These are phyloP conservation scores for Sinhomidia bicolor DNA, from an alignment of 2,888 invertebrate species.

Conservation along the genomic window DNA sequence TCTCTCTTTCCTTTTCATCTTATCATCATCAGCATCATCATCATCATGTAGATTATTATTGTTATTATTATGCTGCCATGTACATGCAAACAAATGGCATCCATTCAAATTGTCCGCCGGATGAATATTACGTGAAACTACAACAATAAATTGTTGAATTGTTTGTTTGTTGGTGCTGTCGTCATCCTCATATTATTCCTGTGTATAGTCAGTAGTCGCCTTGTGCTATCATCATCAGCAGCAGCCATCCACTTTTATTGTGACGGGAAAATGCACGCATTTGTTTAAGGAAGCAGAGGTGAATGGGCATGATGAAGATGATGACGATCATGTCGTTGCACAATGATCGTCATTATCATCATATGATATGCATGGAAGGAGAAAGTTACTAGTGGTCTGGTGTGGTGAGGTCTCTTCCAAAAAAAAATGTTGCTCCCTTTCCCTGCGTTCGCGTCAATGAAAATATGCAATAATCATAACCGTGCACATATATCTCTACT, in stretches of 20 bases:
- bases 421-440: background rate
- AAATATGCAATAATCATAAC: conserved; percentile 53
- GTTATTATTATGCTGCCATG: conserved; percentile 3
- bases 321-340: conserved; percentile 17
- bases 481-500: conserved; percentile 39
- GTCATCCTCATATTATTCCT: background rate
- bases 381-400: background rate
- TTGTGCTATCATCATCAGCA: background rate
- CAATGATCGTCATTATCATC: conserved; percentile 20
- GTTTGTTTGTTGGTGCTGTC: conserved; percentile 40
- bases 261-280: conserved; percentile 14
- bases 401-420: background rate
- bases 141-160: conserved; percentile 37
- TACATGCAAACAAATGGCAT: conserved; percentile 32
- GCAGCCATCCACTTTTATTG: conserved; percentile 2
- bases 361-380: background rate
- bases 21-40: background rate
- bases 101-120: conserved; percentile 38
- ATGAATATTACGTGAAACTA: conserved; percentile 44
- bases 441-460: background rate
- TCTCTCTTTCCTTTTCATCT: background rate
- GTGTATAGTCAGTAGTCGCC: background rate
- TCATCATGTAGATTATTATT: conserved; percentile 34
- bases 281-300: conserved; percentile 21
- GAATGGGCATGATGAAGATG: background rate